phyloP scores from a whole-genome alignment of 2,797 vertebrate species.

The Cygnus olor region DNA sequence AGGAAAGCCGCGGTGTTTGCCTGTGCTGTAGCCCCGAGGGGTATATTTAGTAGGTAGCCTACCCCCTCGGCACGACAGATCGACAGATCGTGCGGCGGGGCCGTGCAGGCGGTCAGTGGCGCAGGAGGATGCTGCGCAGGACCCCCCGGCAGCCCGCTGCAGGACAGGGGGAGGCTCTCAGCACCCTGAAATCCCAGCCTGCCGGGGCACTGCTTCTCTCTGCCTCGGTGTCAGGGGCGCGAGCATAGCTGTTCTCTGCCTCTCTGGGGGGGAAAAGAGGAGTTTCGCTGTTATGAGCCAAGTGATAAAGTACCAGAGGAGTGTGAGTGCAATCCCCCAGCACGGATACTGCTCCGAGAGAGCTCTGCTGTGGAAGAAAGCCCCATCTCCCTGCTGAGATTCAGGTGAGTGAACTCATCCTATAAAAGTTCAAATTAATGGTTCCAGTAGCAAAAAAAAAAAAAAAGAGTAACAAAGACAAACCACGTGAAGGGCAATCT shows the following conservation, averaged over 20 bases:
- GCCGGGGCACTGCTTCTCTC: conserved; percentile 21
- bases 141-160: conserved; percentile 12
- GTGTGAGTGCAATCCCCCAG: conserved; percentile 1
- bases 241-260: conserved; percentile 19
- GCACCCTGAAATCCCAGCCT: background rate
- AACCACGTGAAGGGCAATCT: background rate
- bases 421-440: background rate
- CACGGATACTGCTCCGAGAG: background rate
- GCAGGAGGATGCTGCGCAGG: conserved; percentile 76
- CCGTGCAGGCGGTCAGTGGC: conserved; percentile 36
- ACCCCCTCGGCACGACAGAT: conserved; percentile 75
- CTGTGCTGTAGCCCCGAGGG: conserved; percentile 82
- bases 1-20: conserved; percentile 85
- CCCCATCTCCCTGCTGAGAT: background rate
- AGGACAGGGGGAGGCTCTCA: conserved; percentile 30
- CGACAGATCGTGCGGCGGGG: conserved; percentile 68
- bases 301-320: conserved; percentile 36
- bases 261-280: conserved; percentile 50
- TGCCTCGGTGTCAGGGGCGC: conserved; percentile 47
- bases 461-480: background rate
- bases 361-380: conserved; percentile 5
- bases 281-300: conserved; percentile 23
- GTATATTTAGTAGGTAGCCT: conserved; percentile 89
- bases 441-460: background rate
- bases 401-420: conserved; percentile 62